Conservation (phyloP, 2,113 vertebrate species). For the Ameiurus melas region DNA sequence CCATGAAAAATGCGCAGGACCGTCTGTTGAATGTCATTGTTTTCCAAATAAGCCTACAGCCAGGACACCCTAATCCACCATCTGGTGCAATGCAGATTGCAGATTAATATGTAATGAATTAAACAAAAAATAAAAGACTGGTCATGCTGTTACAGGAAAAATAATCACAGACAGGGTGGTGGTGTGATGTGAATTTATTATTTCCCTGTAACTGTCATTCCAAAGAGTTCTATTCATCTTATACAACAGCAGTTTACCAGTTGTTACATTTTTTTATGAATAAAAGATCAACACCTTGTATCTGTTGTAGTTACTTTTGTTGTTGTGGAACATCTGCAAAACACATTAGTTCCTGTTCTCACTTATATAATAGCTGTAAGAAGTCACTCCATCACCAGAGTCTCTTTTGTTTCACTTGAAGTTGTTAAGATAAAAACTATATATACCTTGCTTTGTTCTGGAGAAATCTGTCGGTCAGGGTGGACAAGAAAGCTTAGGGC, state of each 20-base stretch:
- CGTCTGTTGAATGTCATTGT: constrained; percentile 52
- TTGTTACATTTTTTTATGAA: no score
- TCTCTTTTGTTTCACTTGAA: neutral
- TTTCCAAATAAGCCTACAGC: constrained; percentile 39
- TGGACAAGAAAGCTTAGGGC: neutral
- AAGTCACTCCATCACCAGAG: neutral
- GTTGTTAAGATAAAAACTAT: neutral
- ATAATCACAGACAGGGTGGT: neutral
- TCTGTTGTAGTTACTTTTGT: neutral
- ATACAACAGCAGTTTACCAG: neutral
- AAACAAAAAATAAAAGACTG: neutral
- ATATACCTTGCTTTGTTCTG: constrained; percentile 16
- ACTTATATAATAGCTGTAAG: neutral
- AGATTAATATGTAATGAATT: constrained; percentile 28
- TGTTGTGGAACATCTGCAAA: neutral
- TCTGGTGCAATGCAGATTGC: constrained; percentile 25
- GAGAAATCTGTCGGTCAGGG: constrained; percentile 46
- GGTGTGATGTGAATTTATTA: neutral
- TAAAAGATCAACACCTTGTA: neutral
- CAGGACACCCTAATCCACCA: constrained; percentile 35
- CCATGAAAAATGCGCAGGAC: constrained; percentile 62
- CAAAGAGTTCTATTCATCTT: neutral
- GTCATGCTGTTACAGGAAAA: neutral
- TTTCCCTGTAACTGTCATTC: neutral
- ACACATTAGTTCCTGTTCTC: neutral